Conservation (phyloP, 2,797 vertebrate species). For the Melanotaenia trifasciata region DNA sequence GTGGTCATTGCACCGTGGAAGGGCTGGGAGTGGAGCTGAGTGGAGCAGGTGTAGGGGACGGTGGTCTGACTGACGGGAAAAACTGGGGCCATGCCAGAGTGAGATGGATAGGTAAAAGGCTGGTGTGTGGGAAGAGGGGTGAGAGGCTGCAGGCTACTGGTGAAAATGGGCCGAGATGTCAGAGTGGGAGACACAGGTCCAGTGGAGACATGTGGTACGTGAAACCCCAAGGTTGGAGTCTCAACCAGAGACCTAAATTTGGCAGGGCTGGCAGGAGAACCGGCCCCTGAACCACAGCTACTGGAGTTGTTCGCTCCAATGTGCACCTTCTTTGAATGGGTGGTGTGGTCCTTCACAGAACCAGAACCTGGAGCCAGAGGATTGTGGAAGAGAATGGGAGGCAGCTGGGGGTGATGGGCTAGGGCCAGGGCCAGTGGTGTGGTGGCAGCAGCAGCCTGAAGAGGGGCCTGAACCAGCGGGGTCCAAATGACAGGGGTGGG, state of each 20-base stretch:
- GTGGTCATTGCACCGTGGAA: conserved; percentile 75
- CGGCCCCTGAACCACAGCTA: conserved; percentile 84
- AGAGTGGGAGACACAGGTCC: conserved; percentile 65
- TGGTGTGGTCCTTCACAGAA: conserved; percentile 81
- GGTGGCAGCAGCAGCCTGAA: conserved; percentile 95
- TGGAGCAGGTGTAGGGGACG: conserved; percentile 74
- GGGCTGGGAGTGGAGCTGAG: conserved; percentile 80
- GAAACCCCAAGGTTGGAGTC: conserved; percentile 84
- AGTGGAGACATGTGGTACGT: conserved; percentile 77
- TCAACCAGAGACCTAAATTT: conserved; percentile 83
- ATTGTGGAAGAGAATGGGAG: conserved; percentile 91
- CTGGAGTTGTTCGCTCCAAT: conserved; percentile 71
- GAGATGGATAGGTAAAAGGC: conserved; percentile 54
- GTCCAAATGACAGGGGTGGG: conserved; percentile 95
- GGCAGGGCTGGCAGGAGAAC: conserved; percentile 70
- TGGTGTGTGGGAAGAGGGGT: conserved; percentile 52
- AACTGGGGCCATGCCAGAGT: conserved; percentile 59
- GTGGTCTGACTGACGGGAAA: conserved; percentile 70
- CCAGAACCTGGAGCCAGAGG: conserved; percentile 79
- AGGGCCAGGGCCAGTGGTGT: conserved; percentile 94
- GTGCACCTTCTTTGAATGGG: conserved; percentile 82
- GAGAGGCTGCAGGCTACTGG: conserved; percentile 74
- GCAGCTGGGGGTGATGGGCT: conserved; percentile 92
- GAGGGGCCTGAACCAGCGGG: conserved; percentile 92
- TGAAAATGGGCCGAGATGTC: conserved; percentile 68